Evolutionary conservation across 2,113 vertebrate species (phyloP), one percentile per base, ranked within the genome.

Genomic region (Poecile atricapillus): DNA sequence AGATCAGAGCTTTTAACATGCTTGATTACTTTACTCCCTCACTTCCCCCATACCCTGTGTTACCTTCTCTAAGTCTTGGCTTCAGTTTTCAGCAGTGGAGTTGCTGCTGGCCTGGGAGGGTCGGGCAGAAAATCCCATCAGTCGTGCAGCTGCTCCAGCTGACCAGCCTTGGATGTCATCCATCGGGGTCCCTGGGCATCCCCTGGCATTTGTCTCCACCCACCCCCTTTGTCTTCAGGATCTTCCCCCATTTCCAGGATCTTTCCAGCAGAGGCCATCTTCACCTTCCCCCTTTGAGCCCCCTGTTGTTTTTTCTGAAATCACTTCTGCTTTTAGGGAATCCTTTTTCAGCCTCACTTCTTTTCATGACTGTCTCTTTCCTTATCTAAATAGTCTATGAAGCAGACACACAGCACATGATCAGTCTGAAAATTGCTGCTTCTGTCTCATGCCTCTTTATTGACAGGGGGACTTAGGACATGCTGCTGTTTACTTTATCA

Each of bases 81-180:
- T 43, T 83, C 0, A 1, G 28, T 46, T 95, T 39, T 60, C 60
- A 71, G 73, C 59, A 47, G 33, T 3, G 25, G 33, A 59, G 24
- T 50, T 0, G 0, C 68, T 82, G 60, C 64, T 84, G 84, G 33
- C 23, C 56, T 67, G 64, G 30, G 33, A 62, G 19, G 18, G 7
- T 64, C 0, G 0, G n/a, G 33, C 64, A 91, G 81, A 58, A 65
- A 47, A 35, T 77, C 3, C 0, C 0, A 0, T 41, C 30, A 14
- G 25, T 46, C 62, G 2, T 80, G 55, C 79, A 62, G 69, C 59
- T 81, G 46, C 43, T 78, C 12, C 30, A 4, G 1, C 49, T 79
- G 68, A 33, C 27, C 52, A n/a, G 10, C 67, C 39, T 47, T 37
- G 33, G 17, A 8, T 23, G 22, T 90, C 70, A 10, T n/a, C 0